Conservation (phyloP, 2,113 vertebrate genomes). For the Gobio gobio region DNA sequence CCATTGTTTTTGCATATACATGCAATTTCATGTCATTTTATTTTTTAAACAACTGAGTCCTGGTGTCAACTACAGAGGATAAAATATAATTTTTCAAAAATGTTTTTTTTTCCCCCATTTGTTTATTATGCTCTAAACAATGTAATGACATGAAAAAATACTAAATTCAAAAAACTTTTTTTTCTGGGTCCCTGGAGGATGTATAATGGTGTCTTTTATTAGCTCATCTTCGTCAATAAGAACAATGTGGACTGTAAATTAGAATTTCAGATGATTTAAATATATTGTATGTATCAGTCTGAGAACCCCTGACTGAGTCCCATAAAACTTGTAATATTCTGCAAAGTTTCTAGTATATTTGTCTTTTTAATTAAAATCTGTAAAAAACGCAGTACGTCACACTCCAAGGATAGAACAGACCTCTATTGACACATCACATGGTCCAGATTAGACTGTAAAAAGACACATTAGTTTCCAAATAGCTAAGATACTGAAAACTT, state of each 20-base stretch:
- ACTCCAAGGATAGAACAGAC: background rate
- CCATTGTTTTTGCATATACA: too few species aligned
- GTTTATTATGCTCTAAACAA: too few species aligned
- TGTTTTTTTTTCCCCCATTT: too few species aligned
- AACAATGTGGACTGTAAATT: background rate
- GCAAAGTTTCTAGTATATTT: background rate
- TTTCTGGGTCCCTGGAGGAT: too few species aligned
- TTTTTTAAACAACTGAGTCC: too few species aligned
- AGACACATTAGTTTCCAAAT: background rate
- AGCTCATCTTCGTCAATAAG: background rate
- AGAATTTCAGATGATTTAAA: too few species aligned
- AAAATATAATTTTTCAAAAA: too few species aligned
- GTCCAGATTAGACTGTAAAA: background rate
- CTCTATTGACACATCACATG: background rate
- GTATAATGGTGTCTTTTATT: background rate
- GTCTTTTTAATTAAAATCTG: background rate
- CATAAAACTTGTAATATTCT: background rate
- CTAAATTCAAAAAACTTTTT: too few species aligned
- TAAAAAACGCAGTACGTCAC: background rate
- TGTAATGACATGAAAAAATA: too few species aligned
- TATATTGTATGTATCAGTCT: too few species aligned
- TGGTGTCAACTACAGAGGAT: too few species aligned
- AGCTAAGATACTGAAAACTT: background rate
- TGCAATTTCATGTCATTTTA: too few species aligned
- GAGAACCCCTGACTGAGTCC: background rate